These are phyloP conservation scores for Pollenia angustigena DNA, from an alignment of 2,888 invertebrate genomes.

Conservation along the genomic window DNA sequence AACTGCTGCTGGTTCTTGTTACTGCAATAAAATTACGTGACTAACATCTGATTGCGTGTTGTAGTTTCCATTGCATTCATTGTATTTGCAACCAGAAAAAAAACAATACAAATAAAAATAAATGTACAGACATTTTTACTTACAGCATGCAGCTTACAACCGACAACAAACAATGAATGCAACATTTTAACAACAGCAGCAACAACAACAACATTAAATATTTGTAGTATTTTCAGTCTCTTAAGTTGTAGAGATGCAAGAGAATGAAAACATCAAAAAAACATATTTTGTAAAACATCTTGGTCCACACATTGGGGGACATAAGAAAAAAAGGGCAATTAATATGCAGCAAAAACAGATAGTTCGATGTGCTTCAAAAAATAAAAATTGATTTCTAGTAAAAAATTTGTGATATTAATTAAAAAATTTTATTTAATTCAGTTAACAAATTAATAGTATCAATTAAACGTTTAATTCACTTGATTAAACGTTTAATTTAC, in stretches of 20 bases:
- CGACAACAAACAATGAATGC: constrained; percentile 37
- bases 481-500: no score
- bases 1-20: constrained; percentile 69
- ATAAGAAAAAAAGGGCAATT: not conserved
- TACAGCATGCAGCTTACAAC: constrained; percentile 38
- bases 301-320: no score
- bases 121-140: constrained; percentile 50
- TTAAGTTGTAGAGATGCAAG: not conserved
- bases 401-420: no score
- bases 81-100: constrained; percentile 48
- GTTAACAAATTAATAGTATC: no score
- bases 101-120: constrained; percentile 36
- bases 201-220: constrained; percentile 32
- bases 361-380: no score
- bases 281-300: not conserved
- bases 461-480: no score
- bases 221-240: not conserved
- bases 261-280: constrained; percentile 4
- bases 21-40: constrained; percentile 70
- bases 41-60: constrained; percentile 71
- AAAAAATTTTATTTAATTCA: no score
- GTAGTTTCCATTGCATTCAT: constrained; percentile 58
- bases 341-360: no score
- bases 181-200: constrained; percentile 36
- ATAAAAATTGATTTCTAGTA: no score